Evolutionary conservation across 2,888 invertebrate species (phyloP).

Genomic region (Achlya flavicornis): DNA sequence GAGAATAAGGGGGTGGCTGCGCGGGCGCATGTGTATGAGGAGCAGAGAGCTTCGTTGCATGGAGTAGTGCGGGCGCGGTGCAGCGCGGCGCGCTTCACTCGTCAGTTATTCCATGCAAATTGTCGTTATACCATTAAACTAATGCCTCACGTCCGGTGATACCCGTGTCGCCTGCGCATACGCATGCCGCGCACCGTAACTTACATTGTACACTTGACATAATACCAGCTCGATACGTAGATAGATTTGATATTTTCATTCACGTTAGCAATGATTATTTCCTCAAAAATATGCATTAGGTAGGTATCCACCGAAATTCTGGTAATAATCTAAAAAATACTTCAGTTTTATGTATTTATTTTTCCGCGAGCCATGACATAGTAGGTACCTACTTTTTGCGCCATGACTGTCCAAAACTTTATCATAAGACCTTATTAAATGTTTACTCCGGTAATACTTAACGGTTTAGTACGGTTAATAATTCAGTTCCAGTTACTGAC

Average conservation of each 20-base stretch:
- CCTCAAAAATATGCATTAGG: neutral
- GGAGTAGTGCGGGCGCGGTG: conserved; percentile 18
- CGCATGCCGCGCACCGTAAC: conserved; percentile 44
- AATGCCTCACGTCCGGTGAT: conserved; percentile 68
- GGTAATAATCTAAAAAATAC: no score
- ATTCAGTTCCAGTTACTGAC: no score
- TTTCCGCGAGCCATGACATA: no score
- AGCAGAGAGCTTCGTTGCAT: conserved; percentile 10
- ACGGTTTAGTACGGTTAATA: no score
- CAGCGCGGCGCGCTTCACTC: conserved; percentile 17
- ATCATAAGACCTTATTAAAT: neutral
- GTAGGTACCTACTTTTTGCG: neutral
- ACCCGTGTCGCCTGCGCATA: conserved; percentile 62
- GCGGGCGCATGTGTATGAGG: conserved; percentile 17
- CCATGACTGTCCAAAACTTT: neutral
- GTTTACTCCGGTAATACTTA: no score
- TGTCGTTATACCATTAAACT: conserved; percentile 72
- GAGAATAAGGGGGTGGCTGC: conserved; percentile 36
- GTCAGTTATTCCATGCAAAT: conserved; percentile 53
- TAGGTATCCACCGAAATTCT: no score
- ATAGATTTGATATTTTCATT: neutral
- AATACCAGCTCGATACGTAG: neutral
- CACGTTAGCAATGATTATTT: neutral
- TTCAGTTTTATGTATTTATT: no score
- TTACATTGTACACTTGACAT: conserved; percentile 32